Percentiles rank a stretch among this genome's conserved stretches.
These are phyloP conservation scores for Herminia tarsipennalis DNA, from an alignment of 2,888 invertebrate genomes.

Conservation along the genomic window DNA sequence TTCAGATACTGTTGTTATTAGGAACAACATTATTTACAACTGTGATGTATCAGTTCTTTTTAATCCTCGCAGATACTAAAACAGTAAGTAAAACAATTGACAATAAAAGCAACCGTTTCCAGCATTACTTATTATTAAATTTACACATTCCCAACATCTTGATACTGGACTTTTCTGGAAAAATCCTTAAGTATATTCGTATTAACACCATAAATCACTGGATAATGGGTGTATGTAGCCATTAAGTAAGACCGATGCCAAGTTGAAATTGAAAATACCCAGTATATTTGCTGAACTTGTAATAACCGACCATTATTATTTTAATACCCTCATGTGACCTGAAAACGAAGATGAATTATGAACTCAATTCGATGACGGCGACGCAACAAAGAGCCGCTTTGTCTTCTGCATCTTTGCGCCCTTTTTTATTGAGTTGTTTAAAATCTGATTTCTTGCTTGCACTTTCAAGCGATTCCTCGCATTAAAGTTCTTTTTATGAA, in stretches of 20 bases:
- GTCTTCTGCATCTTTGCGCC: not conserved
- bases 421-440: too few relatives aligned
- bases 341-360: constrained; percentile 28
- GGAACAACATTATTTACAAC: constrained; percentile 50
- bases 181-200: constrained; percentile 40
- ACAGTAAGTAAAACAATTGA: constrained; percentile 42
- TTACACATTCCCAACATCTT: constrained; percentile 13
- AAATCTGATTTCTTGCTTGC: too few relatives aligned
- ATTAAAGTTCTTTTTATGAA: too few relatives aligned
- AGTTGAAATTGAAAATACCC: constrained; percentile 43
- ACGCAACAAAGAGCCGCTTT: not conserved
- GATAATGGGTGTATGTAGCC: constrained; percentile 41
- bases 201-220: constrained; percentile 41
- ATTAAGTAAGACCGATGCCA: constrained; percentile 45
- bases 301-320: constrained; percentile 28
- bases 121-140: constrained; percentile 1
- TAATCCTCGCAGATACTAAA: constrained; percentile 42
- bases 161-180: constrained; percentile 23
- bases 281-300: constrained; percentile 34
- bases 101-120: too few relatives aligned
- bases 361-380: not conserved
- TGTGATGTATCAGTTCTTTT: constrained; percentile 48
- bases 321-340: constrained; percentile 29
- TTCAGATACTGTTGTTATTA: constrained; percentile 56
- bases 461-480: too few relatives aligned